Percentiles rank a stretch among this genome's conserved stretches.
These are phyloP conservation scores for Macroramphosus scolopax DNA, from an alignment of 2,797 vertebrate genomes.

Conservation along the genomic window DNA sequence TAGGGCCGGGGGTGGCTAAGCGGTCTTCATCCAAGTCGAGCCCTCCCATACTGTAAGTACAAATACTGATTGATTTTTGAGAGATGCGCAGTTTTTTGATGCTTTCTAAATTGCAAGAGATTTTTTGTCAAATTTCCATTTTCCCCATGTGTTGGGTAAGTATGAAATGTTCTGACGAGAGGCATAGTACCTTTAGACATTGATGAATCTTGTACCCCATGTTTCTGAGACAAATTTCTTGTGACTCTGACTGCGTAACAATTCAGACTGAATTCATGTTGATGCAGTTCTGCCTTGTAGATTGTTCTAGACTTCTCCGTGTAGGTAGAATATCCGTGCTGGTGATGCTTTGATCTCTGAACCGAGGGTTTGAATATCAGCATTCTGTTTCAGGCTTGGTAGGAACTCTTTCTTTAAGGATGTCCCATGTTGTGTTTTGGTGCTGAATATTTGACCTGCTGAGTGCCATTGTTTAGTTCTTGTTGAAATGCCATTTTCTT, in stretches of 20 bases:
- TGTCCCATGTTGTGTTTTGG: slow-evolving; percentile 31
- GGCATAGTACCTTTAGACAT: slow-evolving; percentile 43
- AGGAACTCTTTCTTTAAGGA: slow-evolving; percentile 51
- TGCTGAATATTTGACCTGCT: slow-evolving; percentile 42
- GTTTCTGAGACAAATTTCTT: slow-evolving; percentile 63
- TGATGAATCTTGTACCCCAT: slow-evolving; percentile 58
- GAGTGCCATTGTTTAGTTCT: slow-evolving; percentile 56
- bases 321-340: slow-evolving; percentile 52
- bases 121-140: slow-evolving; percentile 67
- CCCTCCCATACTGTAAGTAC: slow-evolving; percentile 98
- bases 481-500: slow-evolving; percentile 50
- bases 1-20: slow-evolving; percentile 92
- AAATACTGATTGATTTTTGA: slow-evolving; percentile 79
- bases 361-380: slow-evolving; percentile 57
- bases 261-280: no score
- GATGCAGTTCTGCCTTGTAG: no score
- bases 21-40: slow-evolving; percentile 92
- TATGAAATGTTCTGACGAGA: slow-evolving; percentile 70
- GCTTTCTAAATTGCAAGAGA: slow-evolving; percentile 66
- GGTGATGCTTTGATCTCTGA: slow-evolving; percentile 52
- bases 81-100: slow-evolving; percentile 59
- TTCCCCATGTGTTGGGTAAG: slow-evolving; percentile 77
- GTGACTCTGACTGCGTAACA: slow-evolving; percentile 32
- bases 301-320: slow-evolving; percentile 38
- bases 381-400: no score